Percentiles rank a stretch among this genome's conserved stretches.
Conservation (phyloP, 2,888 invertebrate species). For the Drosophila borealis region DNA sequence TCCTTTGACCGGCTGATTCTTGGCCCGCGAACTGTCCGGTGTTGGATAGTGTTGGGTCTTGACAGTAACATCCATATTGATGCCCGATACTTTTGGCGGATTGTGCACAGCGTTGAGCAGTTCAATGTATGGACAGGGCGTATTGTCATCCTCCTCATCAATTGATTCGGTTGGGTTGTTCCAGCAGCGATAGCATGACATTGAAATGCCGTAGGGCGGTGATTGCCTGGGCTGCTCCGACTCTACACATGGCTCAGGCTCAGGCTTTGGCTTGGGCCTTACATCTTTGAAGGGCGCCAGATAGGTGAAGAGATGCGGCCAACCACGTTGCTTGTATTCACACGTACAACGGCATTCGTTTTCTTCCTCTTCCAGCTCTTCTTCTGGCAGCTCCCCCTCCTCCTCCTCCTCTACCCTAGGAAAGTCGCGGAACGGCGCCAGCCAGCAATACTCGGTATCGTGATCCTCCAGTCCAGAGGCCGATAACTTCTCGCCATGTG, state of each 20-base stretch:
- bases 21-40: neutral
- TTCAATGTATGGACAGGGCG: constrained; percentile 11
- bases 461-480: constrained; percentile 58
- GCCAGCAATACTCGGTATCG: constrained; percentile 64
- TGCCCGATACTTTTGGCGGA: neutral
- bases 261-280: neutral
- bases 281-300: constrained; percentile 42
- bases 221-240: neutral
- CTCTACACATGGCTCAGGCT: neutral
- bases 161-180: neutral
- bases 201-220: constrained; percentile 52
- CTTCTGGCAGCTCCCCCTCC: neutral
- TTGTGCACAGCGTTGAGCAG: constrained; percentile 5
- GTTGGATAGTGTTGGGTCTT: constrained; percentile 40
- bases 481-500: constrained; percentile 50
- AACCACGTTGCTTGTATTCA: constrained; percentile 39
- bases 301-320: constrained; percentile 62
- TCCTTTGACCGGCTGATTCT: neutral
- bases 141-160: neutral
- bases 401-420: constrained; percentile 9
- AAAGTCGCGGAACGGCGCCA: constrained; percentile 59
- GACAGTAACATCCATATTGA: constrained; percentile 25
- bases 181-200: constrained; percentile 58
- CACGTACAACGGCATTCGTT: constrained; percentile 55
- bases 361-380: constrained; percentile 9